phyloP scores from a whole-genome alignment of 2,888 invertebrate genomes.

The Agrochola circellaris region DNA sequence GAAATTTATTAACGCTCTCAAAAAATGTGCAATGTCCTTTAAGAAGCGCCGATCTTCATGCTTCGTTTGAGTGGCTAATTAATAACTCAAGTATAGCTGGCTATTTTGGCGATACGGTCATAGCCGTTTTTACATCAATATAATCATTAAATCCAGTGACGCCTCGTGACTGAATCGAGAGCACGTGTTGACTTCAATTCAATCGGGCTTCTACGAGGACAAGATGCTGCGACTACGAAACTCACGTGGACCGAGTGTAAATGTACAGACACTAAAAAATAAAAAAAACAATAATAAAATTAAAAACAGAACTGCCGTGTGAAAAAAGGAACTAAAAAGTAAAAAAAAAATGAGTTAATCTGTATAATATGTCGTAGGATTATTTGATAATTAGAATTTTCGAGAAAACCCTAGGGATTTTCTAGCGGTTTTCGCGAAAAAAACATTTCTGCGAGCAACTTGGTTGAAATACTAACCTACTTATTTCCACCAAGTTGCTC shows the following conservation, averaged over 20 bases:
- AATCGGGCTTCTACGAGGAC: constrained; percentile 25
- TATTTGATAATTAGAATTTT: too few relatives aligned
- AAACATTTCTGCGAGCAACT: too few relatives aligned
- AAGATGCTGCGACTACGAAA: background rate
- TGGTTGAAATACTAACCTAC: too few relatives aligned
- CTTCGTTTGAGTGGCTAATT: constrained; percentile 4
- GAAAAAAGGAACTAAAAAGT: too few relatives aligned
- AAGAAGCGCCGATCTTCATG: constrained; percentile 4
- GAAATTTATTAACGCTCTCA: constrained; percentile 15
- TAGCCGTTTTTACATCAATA: constrained; percentile 22
- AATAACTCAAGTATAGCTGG: constrained; percentile 7
- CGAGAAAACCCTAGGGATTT: too few relatives aligned
- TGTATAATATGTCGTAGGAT: too few relatives aligned
- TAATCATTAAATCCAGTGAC: background rate
- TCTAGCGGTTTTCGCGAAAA: too few relatives aligned
- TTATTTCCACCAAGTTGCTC: too few relatives aligned
- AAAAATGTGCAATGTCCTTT: constrained; percentile 3
- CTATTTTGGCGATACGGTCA: background rate
- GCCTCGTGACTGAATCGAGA: constrained; percentile 23
- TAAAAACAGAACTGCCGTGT: too few relatives aligned
- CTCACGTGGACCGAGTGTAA: constrained; percentile 33
- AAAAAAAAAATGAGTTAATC: too few relatives aligned
- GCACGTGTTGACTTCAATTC: constrained; percentile 40
- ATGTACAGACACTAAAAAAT: constrained; percentile 17
- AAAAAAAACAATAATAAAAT: background rate